Base-by-base conservation (phyloP, 2,888 invertebrate species). In the Cyaniris semiargus region DNA sequence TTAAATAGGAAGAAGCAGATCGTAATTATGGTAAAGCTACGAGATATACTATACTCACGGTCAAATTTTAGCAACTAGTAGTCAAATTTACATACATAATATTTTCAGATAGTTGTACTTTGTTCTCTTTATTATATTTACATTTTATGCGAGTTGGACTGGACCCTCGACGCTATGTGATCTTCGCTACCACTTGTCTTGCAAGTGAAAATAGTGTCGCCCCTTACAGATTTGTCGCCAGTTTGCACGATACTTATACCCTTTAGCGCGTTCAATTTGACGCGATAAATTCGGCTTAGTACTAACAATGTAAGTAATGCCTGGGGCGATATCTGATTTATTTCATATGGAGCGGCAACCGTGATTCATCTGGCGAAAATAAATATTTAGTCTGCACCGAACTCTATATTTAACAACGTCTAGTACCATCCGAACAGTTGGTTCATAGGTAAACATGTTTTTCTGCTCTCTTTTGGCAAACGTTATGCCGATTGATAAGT, bases 271-370 rank as follows among this genome's bases (percentile, higher is more conserved):
- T 23, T 44, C 38, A 72, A 44, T 72, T 23, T 72, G 44, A 48
- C 48, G 71, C 44, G 60, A 77, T 77, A 77, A 72, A 77, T 76
- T 76, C 60, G 71, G 71, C 72, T 77, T 71, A 72, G 70, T 70
- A 53, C 66, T 70, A 76, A 76, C 77, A 77, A 76, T 76, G 75
- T 78, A 70, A 60, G 76, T 81, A 74, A 58, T 72, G 80, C 81
- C 81, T 77, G 76, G 78, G 81, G 81, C 79, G 77, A 78, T 84
- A 82, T 83, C 86, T 89, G 87, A 91, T 92, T 89, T 90, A 89
- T 89, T 88, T 88, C 85, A 83, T 85, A 87, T 84, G 85, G 88
- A 89, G 89, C 88, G 89, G 87, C 88, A 91, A 92, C 85, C 84
- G 84, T 84, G 83, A 82, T 83, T 84, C 81, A 80, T 80, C 76